Conservation (phyloP, 2,797 vertebrate genomes). For the Mallotus villosus region DNA sequence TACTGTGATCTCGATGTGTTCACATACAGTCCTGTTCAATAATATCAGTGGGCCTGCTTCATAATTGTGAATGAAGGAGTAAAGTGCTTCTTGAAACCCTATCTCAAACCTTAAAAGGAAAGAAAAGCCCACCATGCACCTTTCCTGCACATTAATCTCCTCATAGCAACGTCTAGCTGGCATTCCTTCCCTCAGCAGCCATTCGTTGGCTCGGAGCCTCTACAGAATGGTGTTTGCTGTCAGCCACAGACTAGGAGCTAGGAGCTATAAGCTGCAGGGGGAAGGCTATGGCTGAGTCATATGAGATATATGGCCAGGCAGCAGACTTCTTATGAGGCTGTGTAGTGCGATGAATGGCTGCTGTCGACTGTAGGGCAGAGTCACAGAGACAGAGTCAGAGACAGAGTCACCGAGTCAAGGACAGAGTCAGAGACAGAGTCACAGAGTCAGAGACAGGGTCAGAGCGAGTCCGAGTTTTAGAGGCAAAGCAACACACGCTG, state of each 20-base stretch:
- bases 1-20: not conserved
- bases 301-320: not conserved
- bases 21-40: not conserved
- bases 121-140: not conserved
- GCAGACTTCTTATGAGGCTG: too few relatives aligned
- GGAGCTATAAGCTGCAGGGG: not conserved
- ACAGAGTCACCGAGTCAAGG: slow-evolving; percentile 1
- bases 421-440: not conserved
- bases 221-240: not conserved
- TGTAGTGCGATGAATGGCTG: slow-evolving; percentile 9
- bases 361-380: slow-evolving; percentile 1
- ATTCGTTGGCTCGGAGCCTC: not conserved
- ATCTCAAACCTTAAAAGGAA: not conserved
- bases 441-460: not conserved
- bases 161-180: not conserved
- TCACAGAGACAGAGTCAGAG: not conserved
- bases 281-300: not conserved
- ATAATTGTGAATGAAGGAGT: not conserved
- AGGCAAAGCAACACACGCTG: too few relatives aligned
- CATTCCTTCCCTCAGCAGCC: not conserved
- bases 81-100: not conserved
- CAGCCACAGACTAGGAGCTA: slow-evolving; percentile 1
- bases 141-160: not conserved
- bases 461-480: not conserved
- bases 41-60: not conserved